Evolutionary conservation across 2,113 vertebrate genomes (phyloP), one percentile per base, ranked within the genome.

Genomic region (Pseudorhombus dupliciocellatus): DNA sequence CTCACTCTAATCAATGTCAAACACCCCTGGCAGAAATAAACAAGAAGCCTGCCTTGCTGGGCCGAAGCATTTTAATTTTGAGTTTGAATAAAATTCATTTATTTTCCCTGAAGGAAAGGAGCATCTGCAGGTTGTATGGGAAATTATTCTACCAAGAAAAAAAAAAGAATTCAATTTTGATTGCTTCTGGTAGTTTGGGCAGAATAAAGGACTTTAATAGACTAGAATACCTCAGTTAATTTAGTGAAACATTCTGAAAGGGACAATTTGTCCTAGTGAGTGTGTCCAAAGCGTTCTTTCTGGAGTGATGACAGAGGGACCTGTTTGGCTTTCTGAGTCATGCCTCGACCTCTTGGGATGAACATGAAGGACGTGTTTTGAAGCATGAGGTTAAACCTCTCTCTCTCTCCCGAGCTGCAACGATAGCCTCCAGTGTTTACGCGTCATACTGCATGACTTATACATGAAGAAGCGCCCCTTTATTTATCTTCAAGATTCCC

Each of bases 391-490:
- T 89, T 3, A 84, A 77, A 53, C 64, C 57, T 78, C 77, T 68
- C 54, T 82, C 40, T 83, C 73, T 77, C 65, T 87, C 57, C 66
- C 24, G 55, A 85, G 84, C 73, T 51, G 70, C 30, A 66, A 51
- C 12, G 59, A 65, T 70, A 75, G 83, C 87, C 84, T 87, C 77
- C 76, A 76, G 86, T 86, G 83, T 84, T 87, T 85, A 84, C 40
- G 70, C 54, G 66, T 86, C 86, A 84, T 68, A 37, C 80, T 51
- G 66, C 78, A 86, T 90, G 84, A 91, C 83, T 89, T 86, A 87
- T 84, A 84, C 89, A 86, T 91, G 83, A 84, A 82, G 88, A 75
- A 63, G 60, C 74, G 73, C 51, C 80, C 82, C 78, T 86, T 87
- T 86, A 90, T 88, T 89, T 84, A 86, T 88, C 82, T 83, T 51